Percentiles rank a stretch among this genome's conserved stretches.
Conservation (phyloP, 2,113 vertebrate genomes). For the Passer montanus region DNA sequence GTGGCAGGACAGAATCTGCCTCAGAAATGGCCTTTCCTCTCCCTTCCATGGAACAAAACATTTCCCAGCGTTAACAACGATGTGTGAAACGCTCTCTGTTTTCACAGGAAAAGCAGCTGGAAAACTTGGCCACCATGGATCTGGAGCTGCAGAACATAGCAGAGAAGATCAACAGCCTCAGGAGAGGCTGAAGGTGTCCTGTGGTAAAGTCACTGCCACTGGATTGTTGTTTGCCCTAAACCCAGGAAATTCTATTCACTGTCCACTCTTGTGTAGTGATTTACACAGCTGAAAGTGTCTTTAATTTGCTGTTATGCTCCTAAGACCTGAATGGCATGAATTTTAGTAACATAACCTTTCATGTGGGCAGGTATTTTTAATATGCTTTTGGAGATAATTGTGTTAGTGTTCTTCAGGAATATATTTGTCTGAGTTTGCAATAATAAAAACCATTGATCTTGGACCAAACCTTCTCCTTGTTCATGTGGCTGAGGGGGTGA, state of each 20-base stretch:
- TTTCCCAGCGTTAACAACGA: rapidly evolving
- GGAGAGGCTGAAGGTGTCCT: slow-evolving; percentile 61
- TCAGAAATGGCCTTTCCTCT: not conserved
- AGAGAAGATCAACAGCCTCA: slow-evolving; percentile 80
- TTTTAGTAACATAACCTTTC: slow-evolving; percentile 53
- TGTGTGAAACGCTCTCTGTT: not conserved
- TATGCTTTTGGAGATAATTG: slow-evolving; percentile 71
- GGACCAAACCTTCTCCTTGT: slow-evolving; percentile 65
- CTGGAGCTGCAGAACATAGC: slow-evolving; percentile 89
- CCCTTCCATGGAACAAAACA: not conserved
- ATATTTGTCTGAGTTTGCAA: slow-evolving; percentile 77
- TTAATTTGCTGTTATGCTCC: slow-evolving; percentile 77
- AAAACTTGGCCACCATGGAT: slow-evolving; percentile 90
- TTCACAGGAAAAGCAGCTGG: slow-evolving; percentile 85
- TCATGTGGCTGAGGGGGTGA: not conserved
- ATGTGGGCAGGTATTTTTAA: slow-evolving; percentile 63
- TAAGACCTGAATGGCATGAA: slow-evolving; percentile 79
- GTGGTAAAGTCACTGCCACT: slow-evolving; percentile 47
- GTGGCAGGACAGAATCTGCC: not conserved
- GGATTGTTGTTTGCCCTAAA: slow-evolving; percentile 45
- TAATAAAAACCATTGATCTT: slow-evolving; percentile 84
- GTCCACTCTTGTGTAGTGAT: slow-evolving; percentile 60
- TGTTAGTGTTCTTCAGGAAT: slow-evolving; percentile 72
- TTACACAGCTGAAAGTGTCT: slow-evolving; percentile 62
- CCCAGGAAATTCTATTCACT: slow-evolving; percentile 63